These are phyloP conservation scores for Drosophila truncata DNA, from an alignment of 1,140 invertebrate species.

Conservation along the genomic window DNA sequence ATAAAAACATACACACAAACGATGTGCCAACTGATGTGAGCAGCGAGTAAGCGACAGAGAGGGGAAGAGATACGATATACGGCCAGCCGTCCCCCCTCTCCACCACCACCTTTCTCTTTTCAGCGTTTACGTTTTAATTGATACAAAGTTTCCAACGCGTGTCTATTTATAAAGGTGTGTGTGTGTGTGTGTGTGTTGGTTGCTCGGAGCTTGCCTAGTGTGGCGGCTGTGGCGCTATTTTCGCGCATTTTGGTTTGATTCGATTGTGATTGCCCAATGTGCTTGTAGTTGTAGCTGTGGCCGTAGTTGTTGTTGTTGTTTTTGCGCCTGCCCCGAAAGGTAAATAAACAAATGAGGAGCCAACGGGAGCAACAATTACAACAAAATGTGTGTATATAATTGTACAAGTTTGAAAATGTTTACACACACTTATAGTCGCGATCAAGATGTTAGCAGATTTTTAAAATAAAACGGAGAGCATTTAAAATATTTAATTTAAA, in stretches of 20 bases:
- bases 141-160: slow-evolving; percentile 77
- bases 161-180: slow-evolving; percentile 72
- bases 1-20: slow-evolving; percentile 34
- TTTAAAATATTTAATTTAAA: no score
- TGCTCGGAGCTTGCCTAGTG: slow-evolving; percentile 17
- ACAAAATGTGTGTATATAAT: slow-evolving; percentile 73
- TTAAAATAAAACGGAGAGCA: no score
- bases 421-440: slow-evolving; percentile 43
- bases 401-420: slow-evolving; percentile 65
- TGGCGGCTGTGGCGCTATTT: slow-evolving; percentile 64
- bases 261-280: slow-evolving; percentile 73
- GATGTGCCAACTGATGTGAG: slow-evolving; percentile 72
- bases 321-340: slow-evolving; percentile 73
- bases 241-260: slow-evolving; percentile 77
- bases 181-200: slow-evolving; percentile 8
- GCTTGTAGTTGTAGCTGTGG: slow-evolving; percentile 29
- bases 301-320: slow-evolving; percentile 39
- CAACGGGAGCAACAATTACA: slow-evolving; percentile 70
- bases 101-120: slow-evolving; percentile 16
- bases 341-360: slow-evolving; percentile 75
- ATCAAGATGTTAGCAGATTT: slow-evolving; percentile 1
- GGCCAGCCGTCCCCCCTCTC: slow-evolving; percentile 4
- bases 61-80: background rate
- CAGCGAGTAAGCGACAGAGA: slow-evolving; percentile 6
- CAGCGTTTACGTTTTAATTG: slow-evolving; percentile 70